A percentile compares a stretch with the other conserved stretches of the same genome.
Conservation (phyloP, 2,113 vertebrate species). For the Entelurus aequoreus region DNA sequence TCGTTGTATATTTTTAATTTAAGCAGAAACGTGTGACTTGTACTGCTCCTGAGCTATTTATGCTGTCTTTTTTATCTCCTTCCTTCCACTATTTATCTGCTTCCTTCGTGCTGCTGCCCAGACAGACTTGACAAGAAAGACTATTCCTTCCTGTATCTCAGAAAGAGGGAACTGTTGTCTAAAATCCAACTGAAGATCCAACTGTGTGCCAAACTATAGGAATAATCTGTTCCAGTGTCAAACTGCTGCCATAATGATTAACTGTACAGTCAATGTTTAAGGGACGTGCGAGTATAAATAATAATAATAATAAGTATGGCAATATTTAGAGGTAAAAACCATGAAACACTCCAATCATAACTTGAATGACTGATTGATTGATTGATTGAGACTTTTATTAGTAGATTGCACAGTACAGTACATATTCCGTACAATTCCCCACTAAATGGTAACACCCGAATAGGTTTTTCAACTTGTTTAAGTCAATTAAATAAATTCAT, state of each 20-base stretch:
- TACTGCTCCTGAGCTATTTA: slow-evolving; percentile 47
- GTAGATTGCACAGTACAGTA: too few relatives aligned
- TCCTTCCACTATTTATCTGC: slow-evolving; percentile 58
- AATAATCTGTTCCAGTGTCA: too few relatives aligned
- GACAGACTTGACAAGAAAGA: slow-evolving; percentile 7
- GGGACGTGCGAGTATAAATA: background rate
- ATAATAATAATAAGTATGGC: background rate
- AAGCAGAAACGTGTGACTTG: slow-evolving; percentile 40
- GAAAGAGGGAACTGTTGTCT: background rate
- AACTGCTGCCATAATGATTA: too few relatives aligned
- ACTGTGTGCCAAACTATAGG: too few relatives aligned
- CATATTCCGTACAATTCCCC: too few relatives aligned
- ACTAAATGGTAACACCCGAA: too few relatives aligned
- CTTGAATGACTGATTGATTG: too few relatives aligned
- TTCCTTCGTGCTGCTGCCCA: slow-evolving; percentile 44
- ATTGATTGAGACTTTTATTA: too few relatives aligned
- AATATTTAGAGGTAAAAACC: too few relatives aligned
- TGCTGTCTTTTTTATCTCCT: slow-evolving; percentile 48
- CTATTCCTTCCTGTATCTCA: background rate
- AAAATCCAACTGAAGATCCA: background rate
- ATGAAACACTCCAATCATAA: too few relatives aligned
- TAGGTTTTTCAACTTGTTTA: too few relatives aligned
- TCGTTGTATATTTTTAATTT: slow-evolving; percentile 11
- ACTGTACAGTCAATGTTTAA: background rate
- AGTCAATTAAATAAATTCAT: too few relatives aligned